Evolutionary conservation across 2,888 invertebrate species (phyloP).

Genomic region (Eilema griseolum): DNA sequence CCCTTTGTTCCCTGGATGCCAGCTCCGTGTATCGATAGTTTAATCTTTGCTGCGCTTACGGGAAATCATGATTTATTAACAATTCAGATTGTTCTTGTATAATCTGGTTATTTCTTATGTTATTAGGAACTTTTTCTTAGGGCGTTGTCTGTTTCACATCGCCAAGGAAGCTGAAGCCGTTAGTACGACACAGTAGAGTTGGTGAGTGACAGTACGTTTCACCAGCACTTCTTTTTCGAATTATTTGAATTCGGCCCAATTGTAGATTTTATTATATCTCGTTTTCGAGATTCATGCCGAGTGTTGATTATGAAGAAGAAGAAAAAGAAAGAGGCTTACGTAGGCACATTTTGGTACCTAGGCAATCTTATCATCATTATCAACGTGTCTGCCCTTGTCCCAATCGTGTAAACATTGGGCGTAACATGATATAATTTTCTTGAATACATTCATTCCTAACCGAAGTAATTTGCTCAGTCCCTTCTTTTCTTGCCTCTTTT

Average conservation of each 20-base stretch:
- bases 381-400: neutral
- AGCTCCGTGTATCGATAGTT: conserved; percentile 26
- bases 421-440: no score
- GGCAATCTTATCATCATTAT: neutral
- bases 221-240: neutral
- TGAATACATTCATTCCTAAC: neutral
- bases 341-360: no score
- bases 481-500: neutral
- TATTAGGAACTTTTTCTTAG: neutral
- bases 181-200: neutral
- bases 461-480: neutral
- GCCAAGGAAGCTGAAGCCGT: neutral
- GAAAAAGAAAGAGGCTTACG: no score
- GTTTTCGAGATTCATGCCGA: neutral
- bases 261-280: no score
- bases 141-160: neutral
- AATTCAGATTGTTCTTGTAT: conserved; percentile 17
- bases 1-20: conserved; percentile 56
- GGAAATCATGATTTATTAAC: conserved; percentile 56
- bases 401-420: no score
- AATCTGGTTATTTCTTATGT: neutral
- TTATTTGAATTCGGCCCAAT: neutral
- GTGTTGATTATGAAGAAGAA: no score
- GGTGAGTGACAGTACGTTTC: neutral
- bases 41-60: conserved; percentile 33